These are phyloP conservation scores for Onthophagus sagittarius DNA, from an alignment of 2,888 invertebrate genomes.

Conservation along the genomic window DNA sequence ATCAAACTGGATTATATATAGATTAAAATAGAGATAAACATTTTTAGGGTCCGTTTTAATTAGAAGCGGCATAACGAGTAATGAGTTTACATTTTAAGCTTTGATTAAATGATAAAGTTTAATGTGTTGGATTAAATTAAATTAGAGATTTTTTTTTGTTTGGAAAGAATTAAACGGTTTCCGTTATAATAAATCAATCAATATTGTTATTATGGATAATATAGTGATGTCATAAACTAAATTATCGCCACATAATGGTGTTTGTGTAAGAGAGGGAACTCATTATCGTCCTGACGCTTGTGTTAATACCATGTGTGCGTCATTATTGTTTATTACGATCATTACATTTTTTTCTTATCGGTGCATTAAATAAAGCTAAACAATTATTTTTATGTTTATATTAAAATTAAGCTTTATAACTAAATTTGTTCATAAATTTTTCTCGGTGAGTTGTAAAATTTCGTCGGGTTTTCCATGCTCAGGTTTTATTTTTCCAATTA, in stretches of 20 bases:
- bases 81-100: not conserved
- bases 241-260: not conserved
- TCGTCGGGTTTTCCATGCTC: conserved; percentile 12
- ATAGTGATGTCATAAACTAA: not conserved
- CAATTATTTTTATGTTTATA: not conserved
- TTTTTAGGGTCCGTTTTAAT: not conserved
- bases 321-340: not conserved
- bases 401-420: not conserved
- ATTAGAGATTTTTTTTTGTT: too few species aligned
- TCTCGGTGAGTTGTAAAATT: not conserved
- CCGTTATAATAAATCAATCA: not conserved
- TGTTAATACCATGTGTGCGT: not conserved
- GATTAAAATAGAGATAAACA: not conserved
- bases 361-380: not conserved
- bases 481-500: conserved; percentile 52
- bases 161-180: too few species aligned
- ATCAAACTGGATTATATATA: not conserved
- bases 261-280: not conserved
- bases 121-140: not conserved
- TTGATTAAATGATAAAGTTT: not conserved
- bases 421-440: not conserved
- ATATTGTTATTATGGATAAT: not conserved
- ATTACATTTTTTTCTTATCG: not conserved
- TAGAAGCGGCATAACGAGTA: not conserved
- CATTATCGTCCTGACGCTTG: not conserved